Base-by-base conservation (phyloP, 1,140 invertebrate species). In the Drosophila pandora region DNA sequence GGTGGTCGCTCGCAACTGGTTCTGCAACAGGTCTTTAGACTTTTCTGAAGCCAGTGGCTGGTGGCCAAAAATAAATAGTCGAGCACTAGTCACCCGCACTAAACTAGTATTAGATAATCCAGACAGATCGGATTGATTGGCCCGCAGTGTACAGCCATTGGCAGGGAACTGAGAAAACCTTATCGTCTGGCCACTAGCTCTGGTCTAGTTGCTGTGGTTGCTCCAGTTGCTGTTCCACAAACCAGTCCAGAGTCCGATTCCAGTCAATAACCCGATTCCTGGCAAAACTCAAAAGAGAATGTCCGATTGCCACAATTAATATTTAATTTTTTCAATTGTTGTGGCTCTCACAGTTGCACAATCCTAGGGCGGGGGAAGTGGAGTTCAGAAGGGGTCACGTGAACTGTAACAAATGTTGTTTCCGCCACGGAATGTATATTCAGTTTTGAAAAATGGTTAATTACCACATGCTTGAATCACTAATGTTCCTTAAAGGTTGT, bases 291-390 rank as follows among this genome's bases (percentile, higher is more conserved):
- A 5, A 61, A 77, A 69, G 77, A 85, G 80, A 84, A 79, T 84
- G 81, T 72, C 13, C 45, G 69, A 79, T 68, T 80, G 57, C 73
- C 59, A 12, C 60, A 59, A 74, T 81, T 77, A 84, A 77, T 70
- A 77, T 62, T 52, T 77, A 60, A 81, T 81, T 81, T 65, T 57
- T 48, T 60, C 50, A 72, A 59, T 65, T 69, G 55, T 41, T 28
- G 49, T 57, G 56, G 41, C 21, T 22, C 50, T 30, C 32, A 10
- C 34, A 45, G 49, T 82, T 77, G 55, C 76, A 84, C 73, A 75
- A 76, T 34, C 17, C 41, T 58, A 28, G 37, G 6, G 34, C 13
- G 32, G 39, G 43, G 6, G 9, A 9, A 4, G 45, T 48, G 6
- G n/a, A 58, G 45, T 47, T 52, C 22, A 34, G 25, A 22, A 13